A percentile compares a stretch with the other conserved stretches of the same genome.
phyloP scores from a whole-genome alignment of 2,797 vertebrate genomes.

The Dryobates pubescens region DNA sequence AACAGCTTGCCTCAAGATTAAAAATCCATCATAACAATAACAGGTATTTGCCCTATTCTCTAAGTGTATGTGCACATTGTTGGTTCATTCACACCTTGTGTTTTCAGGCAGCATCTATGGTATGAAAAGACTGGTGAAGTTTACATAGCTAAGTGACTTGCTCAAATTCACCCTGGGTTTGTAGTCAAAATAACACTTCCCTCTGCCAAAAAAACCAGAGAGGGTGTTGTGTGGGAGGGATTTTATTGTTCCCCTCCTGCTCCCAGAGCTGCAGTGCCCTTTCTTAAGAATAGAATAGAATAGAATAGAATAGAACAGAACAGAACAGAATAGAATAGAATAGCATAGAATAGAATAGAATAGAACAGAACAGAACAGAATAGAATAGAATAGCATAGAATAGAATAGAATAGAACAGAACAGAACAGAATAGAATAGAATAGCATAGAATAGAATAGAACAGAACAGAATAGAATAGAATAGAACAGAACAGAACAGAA shows the following conservation, averaged over 20 bases:
- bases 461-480: too few relatives aligned
- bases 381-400: too few relatives aligned
- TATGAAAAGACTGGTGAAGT: neutral
- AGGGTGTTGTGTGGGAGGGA: neutral
- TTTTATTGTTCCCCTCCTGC: neutral
- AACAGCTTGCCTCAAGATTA: neutral
- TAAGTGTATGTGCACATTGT: neutral
- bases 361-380: too few relatives aligned
- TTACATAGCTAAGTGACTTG: neutral
- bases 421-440: too few relatives aligned
- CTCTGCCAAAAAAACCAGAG: neutral
- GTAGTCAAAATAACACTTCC: neutral
- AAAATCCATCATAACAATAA: neutral
- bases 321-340: too few relatives aligned
- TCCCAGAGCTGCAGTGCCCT: neutral
- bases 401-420: too few relatives aligned
- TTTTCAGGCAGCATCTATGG: neutral
- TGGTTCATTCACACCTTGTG: neutral
- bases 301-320: too few relatives aligned
- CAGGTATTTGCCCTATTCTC: neutral
- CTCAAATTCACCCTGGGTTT: neutral
- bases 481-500: too few relatives aligned
- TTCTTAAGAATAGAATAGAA: too few relatives aligned
- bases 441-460: too few relatives aligned
- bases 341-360: too few relatives aligned